phyloP scores from a whole-genome alignment of 2,113 vertebrate genomes.

The Theropithecus gelada region DNA sequence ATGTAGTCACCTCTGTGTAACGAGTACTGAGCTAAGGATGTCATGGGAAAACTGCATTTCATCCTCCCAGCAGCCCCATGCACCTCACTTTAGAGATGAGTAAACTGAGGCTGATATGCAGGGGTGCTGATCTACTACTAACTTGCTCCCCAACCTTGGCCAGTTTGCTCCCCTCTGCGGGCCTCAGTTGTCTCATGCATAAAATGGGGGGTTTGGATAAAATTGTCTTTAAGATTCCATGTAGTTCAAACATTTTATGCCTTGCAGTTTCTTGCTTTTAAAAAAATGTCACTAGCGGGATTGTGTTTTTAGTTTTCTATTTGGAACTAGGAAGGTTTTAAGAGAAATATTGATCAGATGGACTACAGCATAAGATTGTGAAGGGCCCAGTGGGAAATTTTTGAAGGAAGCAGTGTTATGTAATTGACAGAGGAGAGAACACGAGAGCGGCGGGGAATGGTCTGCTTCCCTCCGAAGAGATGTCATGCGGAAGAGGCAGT shows the following conservation, averaged over 20 bases:
- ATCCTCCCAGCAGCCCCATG: accelerated
- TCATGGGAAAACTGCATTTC: background rate
- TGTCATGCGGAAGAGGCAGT: too few relatives aligned
- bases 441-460: background rate
- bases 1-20: background rate
- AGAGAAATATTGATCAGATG: background rate
- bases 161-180: background rate
- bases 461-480: background rate
- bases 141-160: background rate
- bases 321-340: background rate
- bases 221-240: background rate
- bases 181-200: background rate
- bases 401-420: background rate
- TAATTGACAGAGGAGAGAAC: background rate
- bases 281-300: background rate
- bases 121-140: too few relatives aligned
- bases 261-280: background rate
- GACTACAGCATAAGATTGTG: background rate
- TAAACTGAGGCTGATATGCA: background rate
- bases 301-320: background rate
- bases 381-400: background rate
- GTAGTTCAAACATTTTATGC: background rate
- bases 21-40: background rate
- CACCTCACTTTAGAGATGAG: background rate
- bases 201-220: background rate